Conservation (phyloP, 2,113 vertebrate genomes). For the Castor canadensis region DNA sequence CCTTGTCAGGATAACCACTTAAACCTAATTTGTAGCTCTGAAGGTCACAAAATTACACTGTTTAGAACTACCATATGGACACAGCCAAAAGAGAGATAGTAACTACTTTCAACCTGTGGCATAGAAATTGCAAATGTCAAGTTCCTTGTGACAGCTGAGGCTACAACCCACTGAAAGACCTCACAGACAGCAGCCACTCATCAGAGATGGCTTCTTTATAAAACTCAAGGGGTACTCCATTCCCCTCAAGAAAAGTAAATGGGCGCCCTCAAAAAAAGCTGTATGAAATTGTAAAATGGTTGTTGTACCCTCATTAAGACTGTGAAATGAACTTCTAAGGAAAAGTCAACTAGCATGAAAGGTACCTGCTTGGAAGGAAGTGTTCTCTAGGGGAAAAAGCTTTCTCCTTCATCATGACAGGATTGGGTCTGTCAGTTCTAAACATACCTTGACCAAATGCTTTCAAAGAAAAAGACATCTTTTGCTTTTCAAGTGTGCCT, state of each 20-base stretch:
- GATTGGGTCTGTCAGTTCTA: not conserved
- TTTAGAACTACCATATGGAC: not conserved
- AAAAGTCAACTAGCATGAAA: not conserved
- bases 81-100: not conserved
- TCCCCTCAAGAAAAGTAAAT: not conserved
- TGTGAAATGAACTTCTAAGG: not conserved
- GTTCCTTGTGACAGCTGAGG: not conserved
- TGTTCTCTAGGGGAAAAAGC: not conserved
- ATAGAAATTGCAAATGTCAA: not conserved
- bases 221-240: not conserved
- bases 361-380: not conserved
- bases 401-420: not conserved
- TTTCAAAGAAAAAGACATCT: not conserved
- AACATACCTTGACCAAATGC: not conserved
- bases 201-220: not conserved
- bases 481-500: not conserved
- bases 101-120: not conserved
- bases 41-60: not conserved
- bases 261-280: not conserved
- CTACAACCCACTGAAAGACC: not conserved
- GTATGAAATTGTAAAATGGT: not conserved
- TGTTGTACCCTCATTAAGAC: not conserved
- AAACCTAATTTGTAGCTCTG: not conserved
- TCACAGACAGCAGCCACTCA: too few relatives aligned
- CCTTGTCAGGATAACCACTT: slow-evolving; percentile 17